phyloP scores from a whole-genome alignment of 2,888 invertebrate species.

The Diarsia brunnea region DNA sequence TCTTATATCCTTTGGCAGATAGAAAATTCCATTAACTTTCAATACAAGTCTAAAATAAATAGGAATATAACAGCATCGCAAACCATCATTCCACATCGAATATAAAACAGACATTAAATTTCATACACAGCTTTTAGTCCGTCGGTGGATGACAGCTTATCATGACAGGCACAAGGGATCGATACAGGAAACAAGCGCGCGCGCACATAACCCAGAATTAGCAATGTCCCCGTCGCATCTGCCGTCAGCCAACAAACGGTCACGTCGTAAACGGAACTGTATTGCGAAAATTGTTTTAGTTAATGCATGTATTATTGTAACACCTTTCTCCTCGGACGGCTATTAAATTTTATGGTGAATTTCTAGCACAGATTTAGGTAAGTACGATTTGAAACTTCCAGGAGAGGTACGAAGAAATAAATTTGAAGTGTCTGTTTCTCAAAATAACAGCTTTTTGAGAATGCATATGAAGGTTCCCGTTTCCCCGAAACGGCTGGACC shows the following conservation, averaged over 20 bases:
- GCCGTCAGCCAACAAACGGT: conserved; percentile 63
- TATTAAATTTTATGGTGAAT: conserved; percentile 23
- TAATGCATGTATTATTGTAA: conserved; percentile 57
- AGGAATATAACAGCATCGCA: conserved; percentile 1
- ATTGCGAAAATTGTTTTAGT: conserved; percentile 65
- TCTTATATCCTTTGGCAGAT: neutral
- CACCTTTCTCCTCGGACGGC: conserved; percentile 21
- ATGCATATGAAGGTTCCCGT: too few species aligned
- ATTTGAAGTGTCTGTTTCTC: too few species aligned
- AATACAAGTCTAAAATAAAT: conserved; percentile 11
- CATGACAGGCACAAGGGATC: conserved; percentile 78
- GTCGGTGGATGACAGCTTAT: conserved; percentile 64
- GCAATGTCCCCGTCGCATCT: conserved; percentile 77
- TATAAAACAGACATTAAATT: conserved; percentile 69
- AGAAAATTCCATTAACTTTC: neutral
- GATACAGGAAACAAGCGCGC: conserved; percentile 83
- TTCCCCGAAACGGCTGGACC: too few species aligned
- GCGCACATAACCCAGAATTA: conserved; percentile 81
- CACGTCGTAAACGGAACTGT: conserved; percentile 68
- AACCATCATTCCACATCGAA: conserved; percentile 28
- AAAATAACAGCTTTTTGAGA: too few species aligned
- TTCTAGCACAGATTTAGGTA: conserved; percentile 20
- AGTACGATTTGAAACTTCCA: neutral
- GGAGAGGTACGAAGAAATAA: neutral
- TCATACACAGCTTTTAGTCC: conserved; percentile 60